phyloP scores from a whole-genome alignment of 2,888 invertebrate genomes.

The Deroplatys truncata region DNA sequence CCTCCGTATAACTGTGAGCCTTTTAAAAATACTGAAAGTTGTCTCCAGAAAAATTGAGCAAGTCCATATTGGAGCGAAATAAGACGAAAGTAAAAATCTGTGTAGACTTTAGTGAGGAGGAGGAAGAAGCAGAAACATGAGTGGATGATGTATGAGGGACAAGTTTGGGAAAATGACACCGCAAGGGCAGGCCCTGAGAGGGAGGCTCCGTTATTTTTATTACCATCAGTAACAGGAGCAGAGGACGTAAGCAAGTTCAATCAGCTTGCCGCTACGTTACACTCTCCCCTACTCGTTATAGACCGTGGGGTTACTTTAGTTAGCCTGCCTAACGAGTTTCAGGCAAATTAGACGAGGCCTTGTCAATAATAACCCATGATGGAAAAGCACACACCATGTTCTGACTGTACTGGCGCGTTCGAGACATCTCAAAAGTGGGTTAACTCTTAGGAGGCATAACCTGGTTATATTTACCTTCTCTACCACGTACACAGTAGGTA shows the following conservation, averaged over 20 bases:
- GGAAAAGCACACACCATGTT: not conserved
- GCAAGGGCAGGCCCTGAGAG: not conserved
- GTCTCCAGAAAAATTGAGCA: no score
- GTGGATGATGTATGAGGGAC: slow-evolving; percentile 1
- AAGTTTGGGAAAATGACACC: not conserved
- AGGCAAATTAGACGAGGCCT: not conserved
- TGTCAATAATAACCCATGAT: not conserved
- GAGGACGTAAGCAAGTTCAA: not conserved
- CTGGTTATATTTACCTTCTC: no score
- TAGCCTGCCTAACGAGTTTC: not conserved
- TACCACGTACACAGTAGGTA: no score
- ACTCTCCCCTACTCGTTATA: not conserved
- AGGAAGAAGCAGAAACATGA: not conserved
- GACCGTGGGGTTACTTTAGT: not conserved
- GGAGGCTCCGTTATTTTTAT: not conserved
- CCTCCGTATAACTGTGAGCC: no score
- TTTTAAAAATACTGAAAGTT: no score
- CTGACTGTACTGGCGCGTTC: not conserved
- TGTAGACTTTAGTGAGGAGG: not conserved
- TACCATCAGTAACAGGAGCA: not conserved
- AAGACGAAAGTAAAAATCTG: not conserved
- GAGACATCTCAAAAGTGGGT: not conserved
- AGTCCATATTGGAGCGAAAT: not conserved
- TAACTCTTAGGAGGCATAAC: no score
- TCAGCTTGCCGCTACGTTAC: not conserved